These are phyloP conservation scores for Perizoma affinitatum DNA, from an alignment of 2,888 invertebrate genomes.

Conservation along the genomic window DNA sequence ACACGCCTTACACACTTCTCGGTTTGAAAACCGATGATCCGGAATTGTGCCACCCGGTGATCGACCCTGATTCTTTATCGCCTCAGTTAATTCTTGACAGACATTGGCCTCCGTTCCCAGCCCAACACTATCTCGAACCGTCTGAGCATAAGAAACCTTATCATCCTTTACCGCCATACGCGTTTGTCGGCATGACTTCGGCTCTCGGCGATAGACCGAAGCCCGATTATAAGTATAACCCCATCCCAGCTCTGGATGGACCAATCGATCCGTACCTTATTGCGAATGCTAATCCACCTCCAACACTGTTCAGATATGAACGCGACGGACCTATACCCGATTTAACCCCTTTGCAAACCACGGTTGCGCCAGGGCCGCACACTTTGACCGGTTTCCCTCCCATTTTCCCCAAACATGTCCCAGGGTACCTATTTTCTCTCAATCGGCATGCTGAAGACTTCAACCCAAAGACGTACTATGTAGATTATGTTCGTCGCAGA, in stretches of 20 bases:
- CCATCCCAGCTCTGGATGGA: constrained; percentile 68
- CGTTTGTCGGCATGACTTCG: constrained; percentile 76
- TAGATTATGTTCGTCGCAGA: constrained; percentile 81
- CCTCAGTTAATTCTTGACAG: constrained; percentile 69
- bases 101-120: constrained; percentile 78
- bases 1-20: constrained; percentile 71
- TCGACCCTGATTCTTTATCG: constrained; percentile 69
- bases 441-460: constrained; percentile 77
- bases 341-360: constrained; percentile 61
- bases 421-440: constrained; percentile 75
- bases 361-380: constrained; percentile 66
- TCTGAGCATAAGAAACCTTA: constrained; percentile 62
- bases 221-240: constrained; percentile 73
- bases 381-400: constrained; percentile 77
- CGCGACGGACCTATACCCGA: constrained; percentile 76
- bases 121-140: constrained; percentile 74
- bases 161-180: constrained; percentile 71
- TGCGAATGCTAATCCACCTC: constrained; percentile 64
- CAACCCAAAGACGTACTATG: constrained; percentile 79
- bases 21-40: constrained; percentile 73
- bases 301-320: constrained; percentile 73
- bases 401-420: constrained; percentile 76
- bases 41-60: constrained; percentile 59
- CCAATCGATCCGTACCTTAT: constrained; percentile 71
- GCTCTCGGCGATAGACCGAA: constrained; percentile 70